Evolutionary conservation across 2,888 invertebrate genomes (phyloP).

Genomic region (Steromphala cineraria): DNA sequence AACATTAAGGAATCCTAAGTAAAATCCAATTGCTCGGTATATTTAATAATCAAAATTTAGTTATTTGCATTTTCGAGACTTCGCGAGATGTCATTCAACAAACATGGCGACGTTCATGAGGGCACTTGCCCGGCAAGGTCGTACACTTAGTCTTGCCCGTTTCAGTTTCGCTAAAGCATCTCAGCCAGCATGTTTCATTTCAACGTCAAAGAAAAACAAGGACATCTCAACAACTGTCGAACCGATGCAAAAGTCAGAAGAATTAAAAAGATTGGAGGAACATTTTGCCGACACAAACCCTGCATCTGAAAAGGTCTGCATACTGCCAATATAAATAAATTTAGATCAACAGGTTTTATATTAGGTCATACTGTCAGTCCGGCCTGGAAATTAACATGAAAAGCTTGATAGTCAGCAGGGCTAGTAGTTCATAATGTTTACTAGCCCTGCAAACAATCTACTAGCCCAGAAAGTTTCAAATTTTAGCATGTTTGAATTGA

Average conservation of each 20-base stretch:
- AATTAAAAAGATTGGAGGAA: conserved; percentile 55
- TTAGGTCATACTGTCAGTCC: no score
- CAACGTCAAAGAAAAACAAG: conserved; percentile 61
- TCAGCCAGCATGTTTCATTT: conserved; percentile 46
- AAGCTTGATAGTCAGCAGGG: no score
- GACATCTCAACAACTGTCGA: conserved; percentile 45
- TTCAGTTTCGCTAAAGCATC: conserved; percentile 20
- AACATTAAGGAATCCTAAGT: no score
- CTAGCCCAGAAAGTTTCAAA: no score
- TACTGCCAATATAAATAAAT: no score
- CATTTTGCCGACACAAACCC: conserved; percentile 58
- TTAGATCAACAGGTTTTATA: no score
- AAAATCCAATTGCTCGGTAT: no score
- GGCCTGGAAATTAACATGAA: no score
- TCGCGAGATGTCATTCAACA: not conserved
- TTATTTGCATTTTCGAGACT: not conserved
- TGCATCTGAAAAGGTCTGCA: conserved; percentile 52
- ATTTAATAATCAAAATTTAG: no score
- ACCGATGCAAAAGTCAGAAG: conserved; percentile 51
- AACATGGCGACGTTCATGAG: conserved; percentile 62
- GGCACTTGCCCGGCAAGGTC: conserved; percentile 48
- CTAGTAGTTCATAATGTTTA: no score
- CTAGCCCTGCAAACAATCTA: no score
- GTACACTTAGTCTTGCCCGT: conserved; percentile 27
- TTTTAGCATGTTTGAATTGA: no score